phyloP scores from a whole-genome alignment of 35 echinoderm and acorn worm genomes.

The Eucidaris tribuloides region DNA sequence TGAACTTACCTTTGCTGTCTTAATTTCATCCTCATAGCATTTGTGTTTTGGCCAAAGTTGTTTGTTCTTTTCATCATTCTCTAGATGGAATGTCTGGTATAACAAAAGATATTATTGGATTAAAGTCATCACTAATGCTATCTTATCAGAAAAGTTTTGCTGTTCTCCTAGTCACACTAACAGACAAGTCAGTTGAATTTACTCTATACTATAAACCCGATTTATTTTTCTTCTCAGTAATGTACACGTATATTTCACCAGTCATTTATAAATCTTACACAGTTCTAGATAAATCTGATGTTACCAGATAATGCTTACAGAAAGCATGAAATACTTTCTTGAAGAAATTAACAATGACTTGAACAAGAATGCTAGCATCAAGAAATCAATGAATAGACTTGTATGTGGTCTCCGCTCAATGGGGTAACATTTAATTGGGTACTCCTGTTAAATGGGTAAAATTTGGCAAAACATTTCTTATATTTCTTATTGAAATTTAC shows the following conservation, averaged over 20 bases:
- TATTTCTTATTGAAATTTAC: too few species aligned
- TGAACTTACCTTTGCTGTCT: slow-evolving; percentile 52
- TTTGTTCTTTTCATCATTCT: slow-evolving; percentile 87
- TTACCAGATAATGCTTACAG: too few species aligned
- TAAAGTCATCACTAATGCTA: background rate
- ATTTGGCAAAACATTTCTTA: too few species aligned
- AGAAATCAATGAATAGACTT: too few species aligned
- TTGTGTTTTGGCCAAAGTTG: slow-evolving; percentile 96
- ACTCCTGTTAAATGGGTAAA: too few species aligned
- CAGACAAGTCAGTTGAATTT: background rate
- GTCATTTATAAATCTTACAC: background rate
- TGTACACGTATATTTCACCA: background rate
- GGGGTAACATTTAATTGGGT: too few species aligned
- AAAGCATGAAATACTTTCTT: too few species aligned
- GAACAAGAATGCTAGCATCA: too few species aligned
- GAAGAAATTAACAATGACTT: too few species aligned
- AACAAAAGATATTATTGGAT: background rate
- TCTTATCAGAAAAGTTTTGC: background rate
- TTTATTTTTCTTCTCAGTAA: background rate
- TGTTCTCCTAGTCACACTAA: background rate
- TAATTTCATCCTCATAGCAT: slow-evolving; percentile 76
- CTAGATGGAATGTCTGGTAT: slow-evolving; percentile 93
- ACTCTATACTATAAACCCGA: background rate
- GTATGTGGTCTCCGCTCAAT: too few species aligned
- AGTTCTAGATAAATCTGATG: too few species aligned